These are phyloP conservation scores for Nyctereutes procyonoides DNA, from an alignment of 2,113 vertebrate genomes.

Conservation along the genomic window DNA sequence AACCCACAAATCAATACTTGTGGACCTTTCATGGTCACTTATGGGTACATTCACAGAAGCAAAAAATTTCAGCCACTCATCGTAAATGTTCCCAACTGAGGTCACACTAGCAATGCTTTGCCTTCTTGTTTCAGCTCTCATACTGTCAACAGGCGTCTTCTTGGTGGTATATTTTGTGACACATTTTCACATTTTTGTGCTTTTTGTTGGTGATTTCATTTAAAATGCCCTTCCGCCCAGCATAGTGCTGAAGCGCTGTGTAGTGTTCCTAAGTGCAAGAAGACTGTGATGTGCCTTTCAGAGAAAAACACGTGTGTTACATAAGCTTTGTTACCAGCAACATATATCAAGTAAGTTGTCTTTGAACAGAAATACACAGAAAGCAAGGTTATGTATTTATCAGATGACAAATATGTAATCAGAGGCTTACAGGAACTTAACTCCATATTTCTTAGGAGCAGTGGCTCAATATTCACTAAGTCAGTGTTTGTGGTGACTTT, in stretches of 20 bases:
- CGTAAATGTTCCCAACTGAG: not conserved
- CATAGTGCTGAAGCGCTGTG: not conserved
- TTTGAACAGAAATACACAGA: not conserved
- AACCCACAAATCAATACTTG: not conserved
- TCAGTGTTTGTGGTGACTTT: not conserved
- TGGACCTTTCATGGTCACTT: not conserved
- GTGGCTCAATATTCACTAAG: not conserved
- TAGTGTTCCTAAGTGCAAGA: not conserved
- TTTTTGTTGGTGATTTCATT: not conserved
- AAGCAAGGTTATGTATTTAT: not conserved
- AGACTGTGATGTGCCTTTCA: not conserved
- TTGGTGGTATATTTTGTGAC: not conserved
- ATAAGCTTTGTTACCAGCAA: not conserved
- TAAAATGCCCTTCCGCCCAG: not conserved
- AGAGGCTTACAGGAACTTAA: not conserved
- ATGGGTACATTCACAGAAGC: not conserved
- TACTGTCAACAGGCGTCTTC: not conserved
- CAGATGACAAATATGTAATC: not conserved
- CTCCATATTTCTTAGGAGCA: not conserved
- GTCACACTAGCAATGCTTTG: not conserved
- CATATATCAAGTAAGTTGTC: not conserved
- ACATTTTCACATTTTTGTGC: not conserved
- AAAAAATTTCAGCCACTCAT: not conserved
- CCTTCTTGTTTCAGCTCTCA: not conserved
- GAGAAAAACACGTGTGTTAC: not conserved